Conservation (phyloP, 2,888 invertebrate species). For the Tetramorium bicarinatum region DNA sequence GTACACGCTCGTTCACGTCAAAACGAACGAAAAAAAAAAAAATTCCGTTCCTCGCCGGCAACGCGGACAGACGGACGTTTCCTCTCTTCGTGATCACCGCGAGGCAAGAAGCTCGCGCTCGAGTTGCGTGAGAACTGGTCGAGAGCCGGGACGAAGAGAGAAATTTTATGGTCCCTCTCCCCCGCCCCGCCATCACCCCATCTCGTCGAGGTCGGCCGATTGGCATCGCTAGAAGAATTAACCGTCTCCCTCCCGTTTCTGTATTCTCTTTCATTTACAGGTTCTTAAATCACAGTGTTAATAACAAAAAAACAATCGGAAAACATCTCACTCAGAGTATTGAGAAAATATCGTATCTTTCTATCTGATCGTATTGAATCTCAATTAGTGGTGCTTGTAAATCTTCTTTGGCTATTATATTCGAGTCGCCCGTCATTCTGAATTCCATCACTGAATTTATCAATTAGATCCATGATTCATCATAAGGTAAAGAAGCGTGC, state of each 20-base stretch:
- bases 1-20: conserved; percentile 14
- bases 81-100: conserved; percentile 72
- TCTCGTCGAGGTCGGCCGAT: conserved; percentile 64
- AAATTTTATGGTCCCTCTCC: conserved; percentile 70
- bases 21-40: conserved; percentile 63
- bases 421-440: background rate
- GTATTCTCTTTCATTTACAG: conserved; percentile 26
- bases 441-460: background rate
- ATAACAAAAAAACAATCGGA: conserved; percentile 33
- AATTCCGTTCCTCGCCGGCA: conserved; percentile 63
- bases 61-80: conserved; percentile 59
- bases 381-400: background rate
- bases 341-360: background rate
- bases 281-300: conserved; percentile 51
- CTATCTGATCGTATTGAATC: background rate
- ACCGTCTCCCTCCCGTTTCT: conserved; percentile 53
- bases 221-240: conserved; percentile 69
- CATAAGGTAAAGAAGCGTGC: too few relatives aligned
- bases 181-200: conserved; percentile 11
- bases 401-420: background rate
- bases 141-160: conserved; percentile 64
- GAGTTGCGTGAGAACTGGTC: conserved; percentile 76
- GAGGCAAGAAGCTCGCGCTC: conserved; percentile 75
- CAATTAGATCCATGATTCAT: background rate
- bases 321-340: background rate